These are phyloP conservation scores for Pogonocichla stellata DNA, from an alignment of 2,113 vertebrate genomes.

Conservation along the genomic window DNA sequence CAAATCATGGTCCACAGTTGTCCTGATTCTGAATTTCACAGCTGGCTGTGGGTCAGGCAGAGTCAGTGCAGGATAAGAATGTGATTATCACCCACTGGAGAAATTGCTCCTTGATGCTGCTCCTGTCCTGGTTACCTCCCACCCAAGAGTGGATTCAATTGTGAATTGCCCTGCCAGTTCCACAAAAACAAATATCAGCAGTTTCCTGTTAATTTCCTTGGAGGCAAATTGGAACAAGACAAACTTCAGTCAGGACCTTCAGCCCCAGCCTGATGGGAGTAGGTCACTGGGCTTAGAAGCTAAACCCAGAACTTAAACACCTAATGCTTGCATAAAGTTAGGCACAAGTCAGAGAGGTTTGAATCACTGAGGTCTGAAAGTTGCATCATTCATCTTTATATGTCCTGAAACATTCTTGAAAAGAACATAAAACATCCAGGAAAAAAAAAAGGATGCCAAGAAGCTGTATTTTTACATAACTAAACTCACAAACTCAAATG, in stretches of 20 bases:
- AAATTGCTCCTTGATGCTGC: not conserved
- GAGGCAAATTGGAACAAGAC: not conserved
- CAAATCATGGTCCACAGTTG: not conserved
- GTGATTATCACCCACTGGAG: not conserved
- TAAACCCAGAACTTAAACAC: not conserved
- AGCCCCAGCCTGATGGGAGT: not conserved
- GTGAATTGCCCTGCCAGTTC: not conserved
- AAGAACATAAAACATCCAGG: not conserved
- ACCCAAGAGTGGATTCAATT: not conserved
- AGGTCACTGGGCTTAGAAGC: not conserved
- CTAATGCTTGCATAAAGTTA: rapidly evolving
- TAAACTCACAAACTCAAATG: not conserved
- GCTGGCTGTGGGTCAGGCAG: not conserved
- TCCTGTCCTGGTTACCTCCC: not conserved
- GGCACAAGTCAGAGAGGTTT: not conserved
- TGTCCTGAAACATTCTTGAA: not conserved
- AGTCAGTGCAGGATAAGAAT: not conserved
- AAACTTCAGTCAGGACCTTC: not conserved
- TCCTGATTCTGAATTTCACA: not conserved
- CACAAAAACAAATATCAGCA: not conserved
- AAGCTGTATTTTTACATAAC: not conserved
- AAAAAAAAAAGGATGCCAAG: not conserved
- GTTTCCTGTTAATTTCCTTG: not conserved
- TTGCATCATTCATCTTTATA: not conserved
- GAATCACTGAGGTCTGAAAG: not conserved